A percentile compares a stretch with the other conserved stretches of the same genome.
These are phyloP conservation scores for Enteromius viviparus DNA, from an alignment of 2,797 vertebrate genomes.

Conservation along the genomic window DNA sequence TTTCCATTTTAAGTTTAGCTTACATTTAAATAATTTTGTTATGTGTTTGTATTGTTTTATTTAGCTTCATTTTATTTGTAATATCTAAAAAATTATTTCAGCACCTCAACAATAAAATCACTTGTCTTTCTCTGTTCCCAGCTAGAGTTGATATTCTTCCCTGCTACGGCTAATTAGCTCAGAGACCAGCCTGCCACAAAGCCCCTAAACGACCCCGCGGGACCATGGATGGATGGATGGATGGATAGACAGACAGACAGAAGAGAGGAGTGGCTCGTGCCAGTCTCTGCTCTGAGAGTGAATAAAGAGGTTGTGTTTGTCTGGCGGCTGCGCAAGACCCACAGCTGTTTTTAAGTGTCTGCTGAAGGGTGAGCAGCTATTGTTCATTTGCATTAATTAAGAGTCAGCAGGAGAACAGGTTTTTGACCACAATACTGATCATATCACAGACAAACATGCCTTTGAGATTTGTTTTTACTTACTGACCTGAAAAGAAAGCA, in stretches of 20 bases:
- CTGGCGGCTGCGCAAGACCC: slow-evolving; percentile 70
- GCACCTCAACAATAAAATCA: background rate
- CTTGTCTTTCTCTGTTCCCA: slow-evolving; percentile 4
- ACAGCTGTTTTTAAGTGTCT: slow-evolving; percentile 72
- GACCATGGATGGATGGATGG: slow-evolving; percentile 34
- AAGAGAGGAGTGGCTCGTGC: slow-evolving; percentile 72
- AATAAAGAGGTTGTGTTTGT: slow-evolving; percentile 78
- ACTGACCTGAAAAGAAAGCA: background rate
- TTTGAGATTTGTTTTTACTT: background rate
- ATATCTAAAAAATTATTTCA: background rate
- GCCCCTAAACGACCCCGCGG: slow-evolving; percentile 41
- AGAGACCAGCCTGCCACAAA: slow-evolving; percentile 63
- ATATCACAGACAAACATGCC: background rate
- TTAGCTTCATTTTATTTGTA: background rate
- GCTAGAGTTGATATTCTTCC: slow-evolving; percentile 64
- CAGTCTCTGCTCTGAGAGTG: slow-evolving; percentile 78
- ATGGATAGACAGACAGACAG: slow-evolving; percentile 17
- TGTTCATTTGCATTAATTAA: slow-evolving; percentile 77
- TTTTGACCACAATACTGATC: slow-evolving; percentile 21
- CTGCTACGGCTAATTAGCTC: slow-evolving; percentile 76
- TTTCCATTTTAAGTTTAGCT: background rate
- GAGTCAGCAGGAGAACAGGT: slow-evolving; percentile 69
- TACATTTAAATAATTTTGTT: background rate
- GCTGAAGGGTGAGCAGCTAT: slow-evolving; percentile 76
- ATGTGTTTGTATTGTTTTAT: background rate